These are phyloP conservation scores for Drosophila imparisetae DNA, from an alignment of 2,888 invertebrate genomes.

Conservation along the genomic window DNA sequence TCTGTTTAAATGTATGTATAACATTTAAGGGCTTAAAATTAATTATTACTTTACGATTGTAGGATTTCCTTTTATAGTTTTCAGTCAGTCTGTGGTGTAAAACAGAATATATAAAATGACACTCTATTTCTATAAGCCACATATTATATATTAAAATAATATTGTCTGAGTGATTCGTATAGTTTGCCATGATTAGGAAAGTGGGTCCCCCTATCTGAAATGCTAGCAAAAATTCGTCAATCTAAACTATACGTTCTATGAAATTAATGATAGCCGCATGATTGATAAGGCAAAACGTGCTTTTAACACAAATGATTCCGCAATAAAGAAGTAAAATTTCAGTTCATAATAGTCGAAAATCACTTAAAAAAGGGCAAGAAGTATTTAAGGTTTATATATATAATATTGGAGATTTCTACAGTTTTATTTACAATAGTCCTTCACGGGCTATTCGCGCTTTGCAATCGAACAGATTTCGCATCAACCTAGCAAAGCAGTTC, in stretches of 20 bases:
- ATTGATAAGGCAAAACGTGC: slow-evolving; percentile 8
- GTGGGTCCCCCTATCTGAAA: slow-evolving; percentile 34
- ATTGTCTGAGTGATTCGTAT: not conserved
- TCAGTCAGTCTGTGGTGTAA: not conserved
- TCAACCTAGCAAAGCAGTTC: slow-evolving; percentile 13
- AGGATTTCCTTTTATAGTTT: not conserved
- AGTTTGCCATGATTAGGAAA: slow-evolving; percentile 16
- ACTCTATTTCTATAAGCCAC: not conserved
- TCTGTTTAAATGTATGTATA: not conserved
- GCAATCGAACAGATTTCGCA: not conserved
- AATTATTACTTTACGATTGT: not conserved
- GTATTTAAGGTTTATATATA: not conserved
- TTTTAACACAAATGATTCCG: not conserved
- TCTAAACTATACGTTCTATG: not conserved
- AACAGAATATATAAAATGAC: not conserved
- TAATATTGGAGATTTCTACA: not conserved
- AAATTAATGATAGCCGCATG: not conserved
- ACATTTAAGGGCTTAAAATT: not conserved
- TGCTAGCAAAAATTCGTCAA: slow-evolving; percentile 1
- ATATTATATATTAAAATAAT: not conserved
- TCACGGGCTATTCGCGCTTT: not conserved
- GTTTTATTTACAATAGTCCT: not conserved
- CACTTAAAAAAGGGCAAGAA: not conserved
- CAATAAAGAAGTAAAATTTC: not conserved
- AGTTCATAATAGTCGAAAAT: not conserved